Evolutionary conservation across 2,113 vertebrate species (phyloP), one percentile per base, ranked within the genome.

Genomic region (Oenanthe oenanthe): DNA sequence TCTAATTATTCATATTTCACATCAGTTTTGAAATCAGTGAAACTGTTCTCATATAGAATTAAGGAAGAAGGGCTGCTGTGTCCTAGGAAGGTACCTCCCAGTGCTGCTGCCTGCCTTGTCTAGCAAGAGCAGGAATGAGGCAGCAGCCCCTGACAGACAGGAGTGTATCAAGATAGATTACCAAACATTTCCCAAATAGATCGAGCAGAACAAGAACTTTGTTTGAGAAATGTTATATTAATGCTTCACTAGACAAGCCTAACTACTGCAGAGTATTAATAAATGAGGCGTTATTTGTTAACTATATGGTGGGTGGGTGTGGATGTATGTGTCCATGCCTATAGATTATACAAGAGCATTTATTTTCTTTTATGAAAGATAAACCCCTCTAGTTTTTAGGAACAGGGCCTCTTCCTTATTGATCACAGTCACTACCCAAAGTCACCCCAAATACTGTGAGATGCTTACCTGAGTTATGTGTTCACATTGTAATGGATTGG

Each of bases 141-240:
- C 56, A 86, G 85, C 79, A 92, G 74, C 42, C 71, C 63, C 79
- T 93, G 95, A 89, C 85, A 95, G 94, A 91, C 89, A 93, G 72
- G 56, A 85, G n/a, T 2, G 0, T 92, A 93, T 92, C 85, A 95
- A 96, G 96, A 96, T 77, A 87, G 77, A 95, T 97, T 93, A 83
- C 87, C 48, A 80, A 91, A 73, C 31, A 58, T 89, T 88, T 94
- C 85, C 57, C 34, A 80, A 90, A 61, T 15, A 95, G 68, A 88
- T 95, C 76, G 96, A 93, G 91, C 82, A 93, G 87, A 96, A 95
- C 66, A 83, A 62, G 89, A 87, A 94, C 76, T 93, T 93, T 20
- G 18, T 93, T 89, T 82, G 56, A 93, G 92, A 95, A 94, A 87
- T 87, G 51, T 74, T 92, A 57, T 38, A 56, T 86, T 96, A 96